phyloP scores from a whole-genome alignment of 2,113 vertebrate genomes.

The Chloropsis hardwickii region DNA sequence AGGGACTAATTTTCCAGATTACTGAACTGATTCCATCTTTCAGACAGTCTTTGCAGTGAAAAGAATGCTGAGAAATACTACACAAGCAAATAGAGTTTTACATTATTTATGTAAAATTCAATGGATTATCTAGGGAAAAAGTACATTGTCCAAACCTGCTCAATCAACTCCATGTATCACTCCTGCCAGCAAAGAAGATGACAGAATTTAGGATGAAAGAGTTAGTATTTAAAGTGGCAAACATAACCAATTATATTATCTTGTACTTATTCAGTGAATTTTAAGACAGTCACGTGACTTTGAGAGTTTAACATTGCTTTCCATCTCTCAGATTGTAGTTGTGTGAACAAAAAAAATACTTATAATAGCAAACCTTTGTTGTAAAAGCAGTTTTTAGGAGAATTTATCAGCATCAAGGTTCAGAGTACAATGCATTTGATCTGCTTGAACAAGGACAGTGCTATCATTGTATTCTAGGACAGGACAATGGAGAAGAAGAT shows the following conservation, averaged over 20 bases:
- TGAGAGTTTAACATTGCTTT: background rate
- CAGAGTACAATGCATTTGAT: background rate
- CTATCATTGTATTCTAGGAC: background rate
- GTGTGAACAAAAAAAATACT: background rate
- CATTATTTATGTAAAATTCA: background rate
- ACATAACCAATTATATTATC: background rate
- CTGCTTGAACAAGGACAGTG: background rate
- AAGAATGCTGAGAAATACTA: background rate
- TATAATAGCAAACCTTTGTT: background rate
- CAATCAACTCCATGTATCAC: background rate
- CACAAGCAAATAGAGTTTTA: background rate
- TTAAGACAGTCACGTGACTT: background rate
- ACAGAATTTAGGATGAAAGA: background rate
- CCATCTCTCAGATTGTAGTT: background rate
- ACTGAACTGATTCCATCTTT: background rate
- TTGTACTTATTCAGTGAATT: background rate
- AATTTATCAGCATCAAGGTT: background rate
- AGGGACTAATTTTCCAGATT: background rate
- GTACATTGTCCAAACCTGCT: background rate
- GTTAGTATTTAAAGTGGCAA: background rate
- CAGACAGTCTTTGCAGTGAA: background rate
- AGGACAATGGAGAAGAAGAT: background rate
- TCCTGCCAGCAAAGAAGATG: background rate
- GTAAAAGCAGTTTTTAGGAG: background rate
- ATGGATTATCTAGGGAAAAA: background rate